phyloP scores from a whole-genome alignment of 1,140 invertebrate species.

The Uloborus diversus region DNA sequence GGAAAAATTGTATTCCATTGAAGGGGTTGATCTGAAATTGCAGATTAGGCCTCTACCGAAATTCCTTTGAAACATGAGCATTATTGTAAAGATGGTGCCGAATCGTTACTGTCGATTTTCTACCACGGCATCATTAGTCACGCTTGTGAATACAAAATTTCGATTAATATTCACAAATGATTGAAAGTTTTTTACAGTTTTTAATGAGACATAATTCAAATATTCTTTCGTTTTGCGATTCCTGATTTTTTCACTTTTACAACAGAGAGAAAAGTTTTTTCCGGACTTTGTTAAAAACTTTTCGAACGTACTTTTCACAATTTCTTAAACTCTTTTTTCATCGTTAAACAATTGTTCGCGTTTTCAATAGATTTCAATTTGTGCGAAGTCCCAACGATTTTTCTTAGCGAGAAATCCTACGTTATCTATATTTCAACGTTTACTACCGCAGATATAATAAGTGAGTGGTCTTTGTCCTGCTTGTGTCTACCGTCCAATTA shows the following conservation, averaged over 20 bases:
- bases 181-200: constrained; percentile 5
- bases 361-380: constrained; percentile 50
- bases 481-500: constrained; percentile 34
- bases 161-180: neutral
- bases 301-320: constrained; percentile 11
- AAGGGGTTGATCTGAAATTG: constrained; percentile 28
- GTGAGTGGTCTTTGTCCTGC: constrained; percentile 38
- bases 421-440: constrained; percentile 52
- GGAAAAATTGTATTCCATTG: neutral
- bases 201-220: constrained; percentile 35
- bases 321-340: constrained; percentile 18
- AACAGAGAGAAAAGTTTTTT: constrained; percentile 1
- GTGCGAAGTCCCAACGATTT: constrained; percentile 45
- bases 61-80: too few relatives aligned
- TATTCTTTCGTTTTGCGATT: neutral
- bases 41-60: too few relatives aligned
- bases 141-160: neutral
- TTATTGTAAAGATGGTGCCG: too few relatives aligned
- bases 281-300: constrained; percentile 33
- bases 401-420: constrained; percentile 10
- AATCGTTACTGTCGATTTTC: too few relatives aligned
- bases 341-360: constrained; percentile 33
- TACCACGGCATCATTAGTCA: too few relatives aligned
- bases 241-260: constrained; percentile 8
- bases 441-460: constrained; percentile 51